A percentile compares a stretch with the other conserved stretches of the same genome.
phyloP scores from a whole-genome alignment of 1,140 invertebrate species.

The Andricus grossulariae region DNA sequence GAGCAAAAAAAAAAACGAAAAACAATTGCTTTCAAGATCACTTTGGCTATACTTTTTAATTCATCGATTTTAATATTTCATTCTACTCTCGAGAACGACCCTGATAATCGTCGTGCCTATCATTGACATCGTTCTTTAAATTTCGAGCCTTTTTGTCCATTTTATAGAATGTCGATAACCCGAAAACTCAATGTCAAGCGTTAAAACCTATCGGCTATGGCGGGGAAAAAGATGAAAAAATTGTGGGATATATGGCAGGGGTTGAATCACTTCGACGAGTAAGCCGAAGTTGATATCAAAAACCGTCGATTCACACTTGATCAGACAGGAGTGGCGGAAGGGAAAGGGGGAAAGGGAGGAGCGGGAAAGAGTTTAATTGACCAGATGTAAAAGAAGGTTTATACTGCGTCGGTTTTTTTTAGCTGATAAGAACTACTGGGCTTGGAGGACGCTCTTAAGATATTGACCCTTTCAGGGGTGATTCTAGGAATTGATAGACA shows the following conservation, averaged over 20 bases:
- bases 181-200: slow-evolving; percentile 42
- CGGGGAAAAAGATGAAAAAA: slow-evolving; percentile 54
- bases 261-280: slow-evolving; percentile 56
- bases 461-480: slow-evolving; percentile 47
- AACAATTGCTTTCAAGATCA: neutral
- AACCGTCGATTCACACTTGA: slow-evolving; percentile 62
- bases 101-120: neutral
- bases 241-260: slow-evolving; percentile 56
- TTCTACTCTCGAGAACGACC: neutral
- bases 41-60: neutral
- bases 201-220: slow-evolving; percentile 50
- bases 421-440: slow-evolving; percentile 60
- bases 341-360: slow-evolving; percentile 51
- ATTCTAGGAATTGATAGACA: no score
- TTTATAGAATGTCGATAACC: slow-evolving; percentile 35
- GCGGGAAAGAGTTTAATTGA: slow-evolving; percentile 48
- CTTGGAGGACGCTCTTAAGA: slow-evolving; percentile 62
- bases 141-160: slow-evolving; percentile 30
- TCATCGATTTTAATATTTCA: neutral
- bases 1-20: neutral
- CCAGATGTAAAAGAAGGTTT: slow-evolving; percentile 70
- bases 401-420: slow-evolving; percentile 60
- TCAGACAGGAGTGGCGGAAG: slow-evolving; percentile 42
- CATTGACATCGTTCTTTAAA: neutral
- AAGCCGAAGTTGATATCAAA: slow-evolving; percentile 66